Base-by-base conservation (phyloP, 1,140 invertebrate genomes). In the Macrotrachela quadricornifera region DNA sequence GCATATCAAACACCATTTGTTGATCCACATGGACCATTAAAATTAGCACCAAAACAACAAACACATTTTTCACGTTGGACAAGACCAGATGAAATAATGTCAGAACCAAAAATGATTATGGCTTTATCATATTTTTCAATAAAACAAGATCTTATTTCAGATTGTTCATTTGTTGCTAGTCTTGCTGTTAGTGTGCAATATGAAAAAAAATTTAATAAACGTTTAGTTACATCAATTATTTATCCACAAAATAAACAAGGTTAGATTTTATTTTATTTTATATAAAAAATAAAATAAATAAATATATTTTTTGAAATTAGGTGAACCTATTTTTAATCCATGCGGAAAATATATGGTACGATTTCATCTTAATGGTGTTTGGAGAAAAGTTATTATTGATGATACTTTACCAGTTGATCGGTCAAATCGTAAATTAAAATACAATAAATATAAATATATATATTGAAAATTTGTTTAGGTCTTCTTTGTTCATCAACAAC, bases 261-360 rank as follows among this genome's bases (percentile, higher is more conserved):
- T 30, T 30, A n/a, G n/a, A n/a, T n/a, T 30, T 30, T 30, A 30
- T 30, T 30, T 8, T 4, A 30, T 4, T 30, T 4, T 30, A 30
- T 4, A 30, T 30, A 4, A 4, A 30, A 4, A 4, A 30, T 30
- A 4, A 8, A 30, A 30, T 30, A 2, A 4, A 4, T 30, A 4
- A 2, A 4, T 30, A 4, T 30, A 4, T 30, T 30, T 30, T 30
- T 8, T 30, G 8, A 4, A 30, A 30, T 30, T 30, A 30, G 21
- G 21, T 50, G 78, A 82, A 54, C 87, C 73, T 49, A 71, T 91
- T 11, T 87, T 85, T 62, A 95, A 96, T 74, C 86, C 87, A 0
- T 90, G 84, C 73, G 88, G 82, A 60, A 95, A 95, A 68, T 95
- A 95, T 64, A 92, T 95, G 86, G 77, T 95, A 9, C 91, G 90